Percentiles rank a stretch among this genome's conserved stretches.
Evolutionary conservation across 2,113 vertebrate species (phyloP).

Genomic region (Chlamydotis undulata): DNA sequence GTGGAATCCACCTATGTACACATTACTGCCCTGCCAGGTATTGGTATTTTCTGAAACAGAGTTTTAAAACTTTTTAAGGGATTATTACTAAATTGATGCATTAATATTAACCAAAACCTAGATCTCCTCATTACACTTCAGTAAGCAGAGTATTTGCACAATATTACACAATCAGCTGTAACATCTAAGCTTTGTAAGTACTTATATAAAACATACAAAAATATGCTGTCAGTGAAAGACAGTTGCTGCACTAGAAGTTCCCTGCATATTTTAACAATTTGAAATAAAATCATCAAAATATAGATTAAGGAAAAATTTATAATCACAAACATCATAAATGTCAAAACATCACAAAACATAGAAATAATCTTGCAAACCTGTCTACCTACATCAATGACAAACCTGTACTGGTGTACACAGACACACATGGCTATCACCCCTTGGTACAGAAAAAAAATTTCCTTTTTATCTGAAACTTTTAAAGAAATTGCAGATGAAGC

Average conservation of each 20-base stretch:
- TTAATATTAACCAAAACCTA: neutral
- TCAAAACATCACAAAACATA: neutral
- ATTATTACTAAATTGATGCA: neutral
- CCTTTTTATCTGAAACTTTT: neutral
- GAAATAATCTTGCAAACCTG: neutral
- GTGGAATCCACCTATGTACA: accelerated
- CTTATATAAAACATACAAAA: neutral
- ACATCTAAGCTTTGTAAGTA: neutral
- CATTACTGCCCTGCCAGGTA: neutral
- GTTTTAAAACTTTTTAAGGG: neutral
- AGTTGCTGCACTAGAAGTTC: neutral
- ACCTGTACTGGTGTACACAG: neutral
- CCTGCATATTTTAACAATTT: neutral
- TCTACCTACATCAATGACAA: neutral
- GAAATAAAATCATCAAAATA: neutral
- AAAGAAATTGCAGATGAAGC: neutral
- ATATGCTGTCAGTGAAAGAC: neutral
- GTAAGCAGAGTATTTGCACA: neutral
- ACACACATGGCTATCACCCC: neutral
- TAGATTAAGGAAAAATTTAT: neutral
- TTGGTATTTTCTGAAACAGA: neutral
- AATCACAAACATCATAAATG: neutral
- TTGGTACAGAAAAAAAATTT: neutral
- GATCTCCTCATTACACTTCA: neutral
- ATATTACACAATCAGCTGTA: neutral